Conservation (phyloP, 2,113 vertebrate species). For the Pipra filicauda region DNA sequence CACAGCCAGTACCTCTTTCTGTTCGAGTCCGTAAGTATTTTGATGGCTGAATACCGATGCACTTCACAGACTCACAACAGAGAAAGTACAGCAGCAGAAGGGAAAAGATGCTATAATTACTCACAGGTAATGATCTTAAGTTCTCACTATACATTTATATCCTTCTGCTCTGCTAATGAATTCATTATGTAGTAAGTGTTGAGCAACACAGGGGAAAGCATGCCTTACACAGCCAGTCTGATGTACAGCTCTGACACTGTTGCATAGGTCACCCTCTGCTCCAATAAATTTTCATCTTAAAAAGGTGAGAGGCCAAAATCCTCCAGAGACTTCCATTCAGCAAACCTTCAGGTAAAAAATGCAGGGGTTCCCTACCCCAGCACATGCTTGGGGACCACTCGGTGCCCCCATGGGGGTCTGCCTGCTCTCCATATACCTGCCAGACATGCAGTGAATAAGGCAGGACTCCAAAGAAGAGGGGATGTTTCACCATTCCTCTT, state of each 20-base stretch:
- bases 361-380: not conserved
- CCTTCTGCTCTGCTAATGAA: not conserved
- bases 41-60: not conserved
- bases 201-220: not conserved
- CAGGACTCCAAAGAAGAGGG: not conserved
- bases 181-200: not conserved
- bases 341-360: not conserved
- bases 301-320: not conserved
- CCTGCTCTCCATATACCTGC: not conserved
- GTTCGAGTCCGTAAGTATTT: not conserved
- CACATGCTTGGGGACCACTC: not conserved
- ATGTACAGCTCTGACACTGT: not conserved
- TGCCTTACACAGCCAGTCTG: not conserved
- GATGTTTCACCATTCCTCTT: fast-evolving
- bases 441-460: not conserved
- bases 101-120: not conserved
- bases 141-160: not conserved
- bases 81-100: not conserved
- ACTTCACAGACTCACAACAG: not conserved
- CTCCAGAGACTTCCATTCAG: not conserved
- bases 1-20: not conserved
- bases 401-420: not conserved
- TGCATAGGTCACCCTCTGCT: not conserved
- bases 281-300: not conserved
- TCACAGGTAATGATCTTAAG: not conserved